Base-by-base conservation (phyloP, 92 coral and sea anemone species). In the Hydrozoanthus gracilis region DNA sequence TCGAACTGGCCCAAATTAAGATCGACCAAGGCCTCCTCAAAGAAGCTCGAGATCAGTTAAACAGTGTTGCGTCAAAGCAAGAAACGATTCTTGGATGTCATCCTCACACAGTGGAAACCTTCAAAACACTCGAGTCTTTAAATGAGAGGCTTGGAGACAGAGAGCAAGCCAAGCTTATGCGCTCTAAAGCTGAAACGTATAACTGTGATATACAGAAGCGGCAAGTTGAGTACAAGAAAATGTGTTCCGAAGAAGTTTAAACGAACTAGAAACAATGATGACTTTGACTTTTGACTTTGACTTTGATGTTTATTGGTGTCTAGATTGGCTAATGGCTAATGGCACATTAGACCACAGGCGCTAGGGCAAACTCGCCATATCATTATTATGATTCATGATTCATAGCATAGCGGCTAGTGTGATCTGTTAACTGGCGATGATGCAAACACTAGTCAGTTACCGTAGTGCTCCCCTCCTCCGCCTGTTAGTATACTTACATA, bases 61-160 rank as follows among this genome's bases (percentile, higher is more conserved):
- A 7, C 4, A 6, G 0, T 1, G 54, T 48, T 3, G 78, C 39
- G 54, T 45, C 56, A 5, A 6, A 45, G 35, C 78, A 73, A 35
- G 56, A 73, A 27, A 48, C n/a, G 8, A 44, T 73, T 73, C 78
- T 73, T 14, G 78, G 78, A 8, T 73, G 58, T 17, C 78, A 73
- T 13, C 78, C 58, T 11, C 78, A 73, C 14, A 48, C 58, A 1
- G 78, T 73, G 10, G 35, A 48, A 3, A 73, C 56, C 11, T 73
- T 15, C 13, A 48, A 73, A 5, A 56, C 47, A 15, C 55, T 73
- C 4, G 44, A 10, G 1, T n/a, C 4, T 4, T 56, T 73, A 35
- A 8, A 73, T 48, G 58, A 73, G 35, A 73, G n/a, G 78, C 78
- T 48, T 73, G 60, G 58, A 3, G 6, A 73, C 58, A 6, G 16